These are phyloP conservation scores for Promerops cafer DNA, from an alignment of 2,113 vertebrate species.

Conservation along the genomic window DNA sequence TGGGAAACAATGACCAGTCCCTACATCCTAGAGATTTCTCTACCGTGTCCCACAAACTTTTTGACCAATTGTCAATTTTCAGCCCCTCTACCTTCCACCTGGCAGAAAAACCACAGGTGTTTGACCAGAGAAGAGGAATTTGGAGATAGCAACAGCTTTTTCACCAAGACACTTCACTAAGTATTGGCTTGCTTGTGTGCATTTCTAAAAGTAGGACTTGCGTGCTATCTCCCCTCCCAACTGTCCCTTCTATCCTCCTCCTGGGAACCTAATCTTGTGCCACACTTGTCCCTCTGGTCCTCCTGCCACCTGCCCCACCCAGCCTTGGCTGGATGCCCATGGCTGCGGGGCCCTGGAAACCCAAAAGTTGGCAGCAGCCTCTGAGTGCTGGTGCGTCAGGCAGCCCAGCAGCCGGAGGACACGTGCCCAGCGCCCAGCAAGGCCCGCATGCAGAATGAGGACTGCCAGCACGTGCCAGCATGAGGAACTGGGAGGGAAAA, in stretches of 20 bases:
- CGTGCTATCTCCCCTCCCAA: background rate
- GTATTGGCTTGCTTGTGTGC: background rate
- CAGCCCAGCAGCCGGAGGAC: background rate
- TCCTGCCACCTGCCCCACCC: background rate
- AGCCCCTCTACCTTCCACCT: background rate
- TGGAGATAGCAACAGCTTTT: background rate
- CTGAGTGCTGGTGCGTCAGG: background rate
- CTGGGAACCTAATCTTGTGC: background rate
- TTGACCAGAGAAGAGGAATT: background rate
- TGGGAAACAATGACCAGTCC: background rate
- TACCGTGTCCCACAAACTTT: background rate
- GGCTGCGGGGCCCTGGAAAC: background rate
- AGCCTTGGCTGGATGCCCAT: background rate
- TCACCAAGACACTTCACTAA: background rate
- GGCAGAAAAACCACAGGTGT: background rate
- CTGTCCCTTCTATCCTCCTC: background rate
- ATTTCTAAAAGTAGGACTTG: background rate
- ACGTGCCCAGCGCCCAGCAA: fast-evolving
- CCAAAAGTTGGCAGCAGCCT: background rate
- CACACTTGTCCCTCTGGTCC: background rate
- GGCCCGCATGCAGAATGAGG: fast-evolving
- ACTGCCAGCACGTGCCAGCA: background rate
- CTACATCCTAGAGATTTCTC: background rate
- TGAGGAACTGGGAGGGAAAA: background rate
- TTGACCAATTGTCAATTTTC: background rate